Conservation (phyloP, 2,113 vertebrate species). For the Trachemys scripta region DNA sequence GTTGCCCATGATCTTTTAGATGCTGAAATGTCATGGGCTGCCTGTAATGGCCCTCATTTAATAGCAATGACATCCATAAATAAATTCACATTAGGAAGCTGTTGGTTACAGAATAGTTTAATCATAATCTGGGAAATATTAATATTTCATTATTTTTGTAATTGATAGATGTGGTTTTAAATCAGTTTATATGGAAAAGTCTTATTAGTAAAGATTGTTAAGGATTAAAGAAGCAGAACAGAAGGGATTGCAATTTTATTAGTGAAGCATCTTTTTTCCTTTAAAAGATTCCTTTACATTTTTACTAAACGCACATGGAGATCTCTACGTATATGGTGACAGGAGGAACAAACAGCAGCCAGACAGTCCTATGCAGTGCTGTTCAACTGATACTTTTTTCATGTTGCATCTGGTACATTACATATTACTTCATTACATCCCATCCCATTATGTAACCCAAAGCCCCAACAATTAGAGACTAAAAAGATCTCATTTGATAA, state of each 20-base stretch:
- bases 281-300: not conserved
- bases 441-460: not conserved
- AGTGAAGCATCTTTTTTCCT: not conserved
- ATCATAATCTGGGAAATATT: slow-evolving; percentile 5
- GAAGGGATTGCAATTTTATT: slow-evolving; percentile 19
- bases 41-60: not conserved
- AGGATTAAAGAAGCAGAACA: slow-evolving; percentile 52
- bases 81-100: slow-evolving; percentile 31
- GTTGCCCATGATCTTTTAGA: not conserved
- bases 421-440: not conserved
- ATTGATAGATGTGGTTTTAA: slow-evolving; percentile 51
- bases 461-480: not conserved
- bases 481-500: not conserved
- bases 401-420: not conserved
- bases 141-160: slow-evolving; percentile 21
- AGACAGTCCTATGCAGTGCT: not conserved
- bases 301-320: not conserved
- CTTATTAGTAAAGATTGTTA: slow-evolving; percentile 51
- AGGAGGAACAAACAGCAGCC: not conserved
- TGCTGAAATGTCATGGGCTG: slow-evolving; percentile 8
- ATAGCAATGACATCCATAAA: not conserved
- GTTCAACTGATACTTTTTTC: not conserved
- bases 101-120: slow-evolving; percentile 36
- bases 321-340: not conserved
- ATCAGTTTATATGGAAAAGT: slow-evolving; percentile 41